A percentile compares a stretch with the other conserved stretches of the same genome.
phyloP scores from a whole-genome alignment of 2,113 vertebrate species.

The Chlamydotis undulata region DNA sequence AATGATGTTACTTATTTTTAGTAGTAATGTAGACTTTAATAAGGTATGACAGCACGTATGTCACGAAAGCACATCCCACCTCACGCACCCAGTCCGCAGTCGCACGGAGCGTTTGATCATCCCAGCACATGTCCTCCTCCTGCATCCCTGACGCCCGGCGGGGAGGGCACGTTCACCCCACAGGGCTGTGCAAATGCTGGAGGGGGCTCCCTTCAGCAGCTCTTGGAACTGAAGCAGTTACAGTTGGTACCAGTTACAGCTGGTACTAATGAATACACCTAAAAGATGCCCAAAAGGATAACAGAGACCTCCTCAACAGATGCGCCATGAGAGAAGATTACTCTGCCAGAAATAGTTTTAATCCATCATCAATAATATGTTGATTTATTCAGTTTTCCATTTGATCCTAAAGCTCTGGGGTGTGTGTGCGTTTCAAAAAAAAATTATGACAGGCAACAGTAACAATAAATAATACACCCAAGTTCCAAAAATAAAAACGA shows the following conservation, averaged over 20 bases:
- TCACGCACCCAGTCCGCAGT: not conserved
- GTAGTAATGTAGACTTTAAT: not conserved
- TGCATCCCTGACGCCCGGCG: rapidly evolving
- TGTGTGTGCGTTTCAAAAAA: not conserved
- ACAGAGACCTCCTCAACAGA: not conserved
- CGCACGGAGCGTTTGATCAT: not conserved
- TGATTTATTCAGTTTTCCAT: constrained; percentile 21
- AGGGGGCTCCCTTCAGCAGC: not conserved
- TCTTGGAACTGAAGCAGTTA: not conserved
- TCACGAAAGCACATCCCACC: not conserved
- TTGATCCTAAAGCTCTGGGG: not conserved
- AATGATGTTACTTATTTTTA: not conserved
- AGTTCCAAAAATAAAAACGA: not conserved
- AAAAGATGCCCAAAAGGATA: constrained; percentile 27
- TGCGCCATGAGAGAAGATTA: not conserved
- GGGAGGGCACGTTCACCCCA: not conserved
- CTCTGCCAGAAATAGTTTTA: not conserved
- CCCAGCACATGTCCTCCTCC: not conserved
- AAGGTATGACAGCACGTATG: not conserved
- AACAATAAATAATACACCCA: not conserved
- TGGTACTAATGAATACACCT: constrained; percentile 11
- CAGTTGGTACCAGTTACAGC: constrained; percentile 1
- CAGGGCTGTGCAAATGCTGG: not conserved
- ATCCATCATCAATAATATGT: not conserved
- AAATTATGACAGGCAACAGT: not conserved